A percentile compares a stretch with the other conserved stretches of the same genome.
Evolutionary conservation across 2,888 invertebrate species (phyloP).

Genomic region (Petrophora chlorosata): DNA sequence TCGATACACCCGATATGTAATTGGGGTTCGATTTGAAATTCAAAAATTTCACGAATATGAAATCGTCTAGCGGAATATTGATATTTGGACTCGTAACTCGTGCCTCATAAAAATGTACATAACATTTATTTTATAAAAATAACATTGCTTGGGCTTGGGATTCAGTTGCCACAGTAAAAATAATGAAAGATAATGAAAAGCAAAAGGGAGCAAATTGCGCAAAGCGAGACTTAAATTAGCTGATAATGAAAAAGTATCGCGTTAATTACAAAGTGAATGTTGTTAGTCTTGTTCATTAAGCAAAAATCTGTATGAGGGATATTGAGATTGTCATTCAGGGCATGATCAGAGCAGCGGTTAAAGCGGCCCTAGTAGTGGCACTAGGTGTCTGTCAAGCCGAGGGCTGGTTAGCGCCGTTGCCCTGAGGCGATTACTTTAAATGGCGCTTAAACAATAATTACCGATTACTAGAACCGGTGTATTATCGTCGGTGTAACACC

Average conservation of each 20-base stretch:
- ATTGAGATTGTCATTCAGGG: slow-evolving; percentile 65
- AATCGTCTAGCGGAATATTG: slow-evolving; percentile 31
- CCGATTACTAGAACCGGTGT: slow-evolving; percentile 65
- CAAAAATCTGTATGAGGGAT: slow-evolving; percentile 65
- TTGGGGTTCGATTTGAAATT: slow-evolving; percentile 35
- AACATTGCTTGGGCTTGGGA: slow-evolving; percentile 20
- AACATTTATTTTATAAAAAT: slow-evolving; percentile 27
- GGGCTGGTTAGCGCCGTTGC: slow-evolving; percentile 47
- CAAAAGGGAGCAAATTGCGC: slow-evolving; percentile 34
- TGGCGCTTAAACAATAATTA: slow-evolving; percentile 78
- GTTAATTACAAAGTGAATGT: slow-evolving; percentile 71
- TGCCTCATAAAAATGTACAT: slow-evolving; percentile 27
- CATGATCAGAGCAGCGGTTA: slow-evolving; percentile 46
- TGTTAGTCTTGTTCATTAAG: slow-evolving; percentile 67
- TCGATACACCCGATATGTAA: slow-evolving; percentile 39
- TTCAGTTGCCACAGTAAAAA: slow-evolving; percentile 25
- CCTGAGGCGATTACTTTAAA: slow-evolving; percentile 70
- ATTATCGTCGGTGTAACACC: slow-evolving; percentile 53
- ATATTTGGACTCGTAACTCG: slow-evolving; percentile 20
- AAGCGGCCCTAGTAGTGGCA: slow-evolving; percentile 41
- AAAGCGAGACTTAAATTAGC: slow-evolving; percentile 52
- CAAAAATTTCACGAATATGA: slow-evolving; percentile 35
- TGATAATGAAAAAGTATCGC: slow-evolving; percentile 63
- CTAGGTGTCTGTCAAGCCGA: slow-evolving; percentile 27
- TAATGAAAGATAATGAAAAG: slow-evolving; percentile 33